Evolutionary conservation across 2,113 vertebrate genomes (phyloP), one percentile per base, ranked within the genome.

Genomic region (Myotis davidii): DNA sequence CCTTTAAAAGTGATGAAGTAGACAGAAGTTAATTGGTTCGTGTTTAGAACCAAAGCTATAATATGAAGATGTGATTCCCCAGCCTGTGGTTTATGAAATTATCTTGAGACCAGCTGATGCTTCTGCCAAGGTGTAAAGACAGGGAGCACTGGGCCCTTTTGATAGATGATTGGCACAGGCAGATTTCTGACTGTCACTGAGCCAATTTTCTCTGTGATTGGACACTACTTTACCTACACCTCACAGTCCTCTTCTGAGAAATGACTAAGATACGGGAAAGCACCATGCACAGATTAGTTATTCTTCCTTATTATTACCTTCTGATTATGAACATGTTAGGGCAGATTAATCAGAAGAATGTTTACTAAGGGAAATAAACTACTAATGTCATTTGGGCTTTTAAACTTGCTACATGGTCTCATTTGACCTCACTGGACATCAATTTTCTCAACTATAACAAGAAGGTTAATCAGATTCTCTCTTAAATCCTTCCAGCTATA

Each of bases 391-490:
- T 77, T 61, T 93, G 56, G 89, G 25, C 52, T 86, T 96, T 96
- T 86, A 94, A 92, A 96, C 70, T 50, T 89, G 16, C 11, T 83
- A 69, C 18, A 32, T 65, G 86, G 79, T 93, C 64, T 94, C 69
- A 65, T 78, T 70, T 94, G 73, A 94, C 85, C 74, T 94, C 42
- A 88, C 1, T 90, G 74, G 67, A 89, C 59, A 84, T 82, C 76
- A 91, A 48, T 94, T 90, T 94, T 69, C 74, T 96, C 82, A 85
- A 74, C 32, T 88, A 14, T 88, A 93, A 18, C 64, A 93, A 96
- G 25, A 95, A 27, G 42, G 61, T 88, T 96, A 93, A 96, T 90
- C 82, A 94, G 85, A 97, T 94, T 93, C 56, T 85, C 83, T 90
- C 87, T 61, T 90, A 93, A 96, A 78, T 70, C 56, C 52, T 92